Percentiles rank a stretch among this genome's conserved stretches.
Conservation (phyloP, 2,797 vertebrate genomes). For the Gobionotothen gibberifrons region DNA sequence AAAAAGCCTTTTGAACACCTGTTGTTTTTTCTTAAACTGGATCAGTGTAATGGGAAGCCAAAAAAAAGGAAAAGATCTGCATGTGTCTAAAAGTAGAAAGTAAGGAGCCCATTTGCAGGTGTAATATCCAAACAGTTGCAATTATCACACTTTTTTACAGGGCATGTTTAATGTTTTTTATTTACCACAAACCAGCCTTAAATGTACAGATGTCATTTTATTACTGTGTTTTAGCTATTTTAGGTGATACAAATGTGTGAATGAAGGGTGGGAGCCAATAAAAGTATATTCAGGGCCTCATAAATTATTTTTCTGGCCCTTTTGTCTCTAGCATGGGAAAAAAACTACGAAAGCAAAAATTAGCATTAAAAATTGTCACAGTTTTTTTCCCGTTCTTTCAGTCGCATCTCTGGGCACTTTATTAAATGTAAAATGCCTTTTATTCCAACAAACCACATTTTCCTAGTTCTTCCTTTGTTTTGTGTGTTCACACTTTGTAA, state of each 20-base stretch:
- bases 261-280: not conserved
- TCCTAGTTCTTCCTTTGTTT: too few species aligned
- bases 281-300: not conserved
- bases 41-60: constrained; percentile 30
- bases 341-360: not conserved
- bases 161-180: not conserved
- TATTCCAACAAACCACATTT: not conserved
- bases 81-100: not conserved
- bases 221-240: not conserved
- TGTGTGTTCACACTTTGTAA: not conserved
- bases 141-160: not conserved
- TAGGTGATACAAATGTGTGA: not conserved
- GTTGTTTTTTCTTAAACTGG: constrained; percentile 62
- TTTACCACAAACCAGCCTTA: rapidly evolving
- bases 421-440: not conserved
- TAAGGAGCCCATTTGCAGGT: not conserved
- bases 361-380: not conserved
- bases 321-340: not conserved
- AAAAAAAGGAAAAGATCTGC: not conserved
- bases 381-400: not conserved
- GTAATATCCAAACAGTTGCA: not conserved
- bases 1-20: constrained; percentile 12
- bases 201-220: not conserved
- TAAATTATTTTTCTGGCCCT: not conserved
- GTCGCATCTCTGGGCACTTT: not conserved